Conservation (phyloP, 2,113 vertebrate genomes). For the Petrocephalus microphthalmus region DNA sequence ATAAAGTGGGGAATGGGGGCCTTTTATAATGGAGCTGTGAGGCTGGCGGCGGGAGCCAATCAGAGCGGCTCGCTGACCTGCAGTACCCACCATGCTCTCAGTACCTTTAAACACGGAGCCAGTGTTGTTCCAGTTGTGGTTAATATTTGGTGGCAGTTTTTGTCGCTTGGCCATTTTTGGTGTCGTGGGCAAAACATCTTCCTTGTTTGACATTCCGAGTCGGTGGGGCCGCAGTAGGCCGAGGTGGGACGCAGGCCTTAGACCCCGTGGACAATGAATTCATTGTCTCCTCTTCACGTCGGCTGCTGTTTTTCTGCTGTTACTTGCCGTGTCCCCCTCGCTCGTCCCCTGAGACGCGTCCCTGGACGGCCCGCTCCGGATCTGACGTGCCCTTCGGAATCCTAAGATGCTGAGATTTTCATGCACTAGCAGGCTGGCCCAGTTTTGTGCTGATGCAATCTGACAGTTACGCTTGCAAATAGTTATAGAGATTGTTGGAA, state of each 20-base stretch:
- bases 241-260: no score
- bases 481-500: background rate
- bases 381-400: background rate
- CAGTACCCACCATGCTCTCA: no score
- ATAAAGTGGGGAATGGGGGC: conserved; percentile 14
- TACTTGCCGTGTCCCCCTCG: background rate
- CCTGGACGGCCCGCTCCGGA: background rate
- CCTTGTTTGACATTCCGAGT: background rate
- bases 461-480: background rate
- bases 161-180: background rate
- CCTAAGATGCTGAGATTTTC: background rate
- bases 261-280: background rate
- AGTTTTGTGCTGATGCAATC: background rate
- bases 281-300: background rate
- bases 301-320: background rate
- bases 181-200: background rate
- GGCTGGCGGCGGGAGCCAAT: background rate
- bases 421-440: background rate
- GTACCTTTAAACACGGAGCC: no score
- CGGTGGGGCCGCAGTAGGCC: background rate
- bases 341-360: no score
- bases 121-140: background rate
- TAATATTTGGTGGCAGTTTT: background rate
- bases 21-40: conserved; percentile 16
- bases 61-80: background rate